These are phyloP conservation scores for Lates japonicus DNA, from an alignment of 2,797 vertebrate species.

Conservation along the genomic window DNA sequence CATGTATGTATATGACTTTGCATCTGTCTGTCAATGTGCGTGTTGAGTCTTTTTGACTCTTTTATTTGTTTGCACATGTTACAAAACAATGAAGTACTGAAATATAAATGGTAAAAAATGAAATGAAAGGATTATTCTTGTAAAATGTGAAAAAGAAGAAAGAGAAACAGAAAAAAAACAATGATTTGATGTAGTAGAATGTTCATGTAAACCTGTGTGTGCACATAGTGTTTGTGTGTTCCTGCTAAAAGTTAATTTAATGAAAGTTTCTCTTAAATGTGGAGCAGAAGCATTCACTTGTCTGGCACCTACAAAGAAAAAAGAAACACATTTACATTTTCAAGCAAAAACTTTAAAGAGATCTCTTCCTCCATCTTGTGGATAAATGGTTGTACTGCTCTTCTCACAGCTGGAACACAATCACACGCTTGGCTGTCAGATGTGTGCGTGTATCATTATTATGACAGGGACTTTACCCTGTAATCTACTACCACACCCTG, in stretches of 20 bases:
- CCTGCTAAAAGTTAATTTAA: neutral
- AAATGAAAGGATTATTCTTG: neutral
- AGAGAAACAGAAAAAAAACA: neutral
- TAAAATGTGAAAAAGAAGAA: neutral
- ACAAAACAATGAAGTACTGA: neutral
- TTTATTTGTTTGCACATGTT: neutral
- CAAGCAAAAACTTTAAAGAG: neutral
- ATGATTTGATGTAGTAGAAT: neutral
- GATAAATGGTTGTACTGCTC: slow-evolving; percentile 33
- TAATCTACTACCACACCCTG: slow-evolving; percentile 37
- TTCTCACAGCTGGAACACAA: no score
- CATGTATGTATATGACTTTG: neutral
- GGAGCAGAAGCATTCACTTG: neutral
- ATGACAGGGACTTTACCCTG: slow-evolving; percentile 69
- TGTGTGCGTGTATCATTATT: neutral
- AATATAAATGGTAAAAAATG: neutral
- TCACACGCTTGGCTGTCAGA: neutral
- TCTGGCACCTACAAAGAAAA: neutral
- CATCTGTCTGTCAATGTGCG: neutral
- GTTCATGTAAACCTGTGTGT: neutral
- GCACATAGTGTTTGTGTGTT: neutral
- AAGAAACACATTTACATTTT: neutral
- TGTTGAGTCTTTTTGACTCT: neutral
- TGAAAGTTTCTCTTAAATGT: neutral
- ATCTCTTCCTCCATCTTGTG: slow-evolving; percentile 71